phyloP scores from a whole-genome alignment of 2,888 invertebrate genomes.

The Phragmatobia fuliginosa region DNA sequence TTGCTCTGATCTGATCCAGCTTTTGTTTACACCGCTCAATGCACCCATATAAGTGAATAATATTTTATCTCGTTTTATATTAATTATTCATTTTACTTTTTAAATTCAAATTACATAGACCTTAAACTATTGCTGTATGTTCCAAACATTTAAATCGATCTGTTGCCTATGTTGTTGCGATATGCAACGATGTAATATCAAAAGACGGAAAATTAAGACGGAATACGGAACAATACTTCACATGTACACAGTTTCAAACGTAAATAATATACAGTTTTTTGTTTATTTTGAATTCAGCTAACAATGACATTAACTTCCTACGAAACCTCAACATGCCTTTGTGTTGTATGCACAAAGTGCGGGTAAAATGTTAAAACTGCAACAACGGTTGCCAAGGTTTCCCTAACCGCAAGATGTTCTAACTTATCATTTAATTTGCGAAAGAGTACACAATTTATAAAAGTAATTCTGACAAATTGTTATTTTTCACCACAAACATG shows the following conservation, averaged over 20 bases:
- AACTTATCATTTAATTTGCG: constrained; percentile 63
- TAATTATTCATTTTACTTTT: too few species aligned
- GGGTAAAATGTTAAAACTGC: background rate
- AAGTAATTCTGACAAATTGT: constrained; percentile 63
- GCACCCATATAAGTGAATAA: too few species aligned
- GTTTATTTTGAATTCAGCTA: background rate
- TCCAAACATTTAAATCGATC: too few species aligned
- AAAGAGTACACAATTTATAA: constrained; percentile 61
- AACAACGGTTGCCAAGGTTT: constrained; percentile 38
- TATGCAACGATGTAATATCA: too few species aligned
- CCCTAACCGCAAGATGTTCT: constrained; percentile 50
- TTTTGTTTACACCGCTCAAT: too few species aligned
- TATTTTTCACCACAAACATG: constrained; percentile 59
- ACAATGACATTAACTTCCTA: constrained; percentile 1
- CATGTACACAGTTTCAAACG: background rate
- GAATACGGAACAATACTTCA: background rate
- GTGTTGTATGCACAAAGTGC: constrained; percentile 3
- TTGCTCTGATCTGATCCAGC: too few species aligned
- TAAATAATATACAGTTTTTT: background rate
- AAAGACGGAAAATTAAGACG: background rate
- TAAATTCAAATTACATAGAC: too few species aligned
- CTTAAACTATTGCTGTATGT: too few species aligned
- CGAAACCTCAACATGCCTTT: constrained; percentile 5
- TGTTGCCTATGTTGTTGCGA: too few species aligned
- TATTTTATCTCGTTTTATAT: too few species aligned